Percentiles rank a stretch among this genome's conserved stretches.
Conservation (phyloP, 2,113 vertebrate genomes). For the Serilophus lunatus region DNA sequence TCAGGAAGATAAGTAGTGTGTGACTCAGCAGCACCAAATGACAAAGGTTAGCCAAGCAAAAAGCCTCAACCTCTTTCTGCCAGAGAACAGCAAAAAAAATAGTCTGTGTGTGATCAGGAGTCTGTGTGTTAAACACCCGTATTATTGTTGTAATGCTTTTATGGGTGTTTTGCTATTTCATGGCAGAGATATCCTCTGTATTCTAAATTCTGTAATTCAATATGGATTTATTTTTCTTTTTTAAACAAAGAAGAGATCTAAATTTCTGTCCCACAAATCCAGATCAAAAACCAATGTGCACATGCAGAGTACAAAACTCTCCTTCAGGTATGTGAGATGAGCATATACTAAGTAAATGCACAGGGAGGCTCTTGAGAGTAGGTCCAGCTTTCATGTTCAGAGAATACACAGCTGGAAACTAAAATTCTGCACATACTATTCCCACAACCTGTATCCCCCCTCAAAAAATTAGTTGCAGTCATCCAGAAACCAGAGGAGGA, state of each 20-base stretch:
- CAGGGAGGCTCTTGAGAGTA: background rate
- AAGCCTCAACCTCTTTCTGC: background rate
- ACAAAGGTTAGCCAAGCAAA: background rate
- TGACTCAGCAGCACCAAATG: background rate
- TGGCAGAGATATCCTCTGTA: background rate
- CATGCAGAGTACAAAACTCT: accelerated
- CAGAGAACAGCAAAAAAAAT: background rate
- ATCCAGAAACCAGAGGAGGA: background rate
- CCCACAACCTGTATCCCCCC: background rate
- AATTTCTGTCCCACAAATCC: background rate
- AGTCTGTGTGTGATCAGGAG: background rate
- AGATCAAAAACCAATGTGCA: background rate
- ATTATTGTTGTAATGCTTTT: background rate
- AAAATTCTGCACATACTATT: background rate
- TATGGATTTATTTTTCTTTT: background rate
- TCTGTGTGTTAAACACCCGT: background rate
- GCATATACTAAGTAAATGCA: background rate
- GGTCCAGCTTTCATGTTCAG: background rate
- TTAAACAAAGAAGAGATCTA: background rate
- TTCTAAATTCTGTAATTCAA: background rate
- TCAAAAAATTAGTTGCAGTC: background rate
- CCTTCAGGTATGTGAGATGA: accelerated
- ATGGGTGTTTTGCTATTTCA: background rate
- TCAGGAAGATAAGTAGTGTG: background rate
- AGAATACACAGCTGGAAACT: background rate